Base-by-base conservation (phyloP, 1,140 invertebrate species). In the Chironomus striatipennis region DNA sequence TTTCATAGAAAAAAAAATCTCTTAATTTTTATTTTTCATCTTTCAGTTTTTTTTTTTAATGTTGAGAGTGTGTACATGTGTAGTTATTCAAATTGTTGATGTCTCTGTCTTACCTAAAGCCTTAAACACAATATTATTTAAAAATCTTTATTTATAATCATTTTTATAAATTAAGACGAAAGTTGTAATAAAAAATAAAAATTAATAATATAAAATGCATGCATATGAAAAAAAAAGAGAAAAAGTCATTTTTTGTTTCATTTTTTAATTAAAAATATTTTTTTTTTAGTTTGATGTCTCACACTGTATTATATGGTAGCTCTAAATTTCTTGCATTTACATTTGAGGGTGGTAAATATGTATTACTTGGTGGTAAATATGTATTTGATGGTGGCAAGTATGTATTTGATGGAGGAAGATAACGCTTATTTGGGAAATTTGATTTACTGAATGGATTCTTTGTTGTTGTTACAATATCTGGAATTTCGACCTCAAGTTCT, bases 401-500 rank as follows among this genome's bases (percentile, higher is more conserved):
- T n/a, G 15, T n/a, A 15, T 73, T 73, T 42, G 24, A 42, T 73
- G 24, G 47, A 67, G 74, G n/a, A 43, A 74, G 47, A 67, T 47
- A 74, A 47, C 43, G 20, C 24, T 42, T 70, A 65, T 70, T 74
- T 75, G 70, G 64, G 70, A 74, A 12, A 65, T 24, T 77, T 83
- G 82, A 81, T 6, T 73, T 82, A 17, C 76, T 81, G 8, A 81
- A 80, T 75, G 78, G 79, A 75, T 76, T 76, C 64, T 80, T 81
- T 78, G 77, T 75, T 65, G 76, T 80, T 47, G 79, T 78, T 75
- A 78, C 57, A 70, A 80, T 79, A 83, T 82, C 80, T 42, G 81
- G 81, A 42, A 82, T 78, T 73, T 82, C 81, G 20, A 82, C 77
- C 74, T 82, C 81, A 64, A 82, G 76, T 76, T 82, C 81, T 17